Percentiles rank a stretch among this genome's conserved stretches.
phyloP scores from a whole-genome alignment of 2,113 vertebrate genomes.

The Varanus salvator region DNA sequence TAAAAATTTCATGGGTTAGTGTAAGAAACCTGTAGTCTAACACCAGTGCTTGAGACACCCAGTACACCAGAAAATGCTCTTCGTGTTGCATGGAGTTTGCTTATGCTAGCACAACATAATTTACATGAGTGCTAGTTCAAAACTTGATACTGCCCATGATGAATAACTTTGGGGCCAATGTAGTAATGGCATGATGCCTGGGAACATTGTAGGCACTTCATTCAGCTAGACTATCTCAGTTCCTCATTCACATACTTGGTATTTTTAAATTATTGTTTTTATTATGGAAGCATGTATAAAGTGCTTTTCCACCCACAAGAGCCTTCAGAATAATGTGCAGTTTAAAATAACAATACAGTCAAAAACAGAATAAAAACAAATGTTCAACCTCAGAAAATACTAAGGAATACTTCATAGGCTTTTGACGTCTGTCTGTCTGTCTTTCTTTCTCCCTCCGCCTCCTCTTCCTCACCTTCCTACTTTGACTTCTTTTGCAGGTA shows the following conservation, averaged over 20 bases:
- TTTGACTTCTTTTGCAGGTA: constrained; percentile 46
- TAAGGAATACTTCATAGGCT: not conserved
- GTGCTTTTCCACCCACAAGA: not conserved
- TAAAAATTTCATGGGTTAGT: no score
- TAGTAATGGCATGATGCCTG: no score
- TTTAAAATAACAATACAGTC: not conserved
- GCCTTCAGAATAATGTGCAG: not conserved
- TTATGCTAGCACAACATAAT: no score
- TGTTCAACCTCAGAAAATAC: not conserved
- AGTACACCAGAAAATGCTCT: no score
- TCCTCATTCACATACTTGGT: no score
- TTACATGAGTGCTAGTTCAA: no score
- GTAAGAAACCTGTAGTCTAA: no score
- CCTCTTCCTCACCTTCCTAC: no score
- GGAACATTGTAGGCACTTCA: not conserved
- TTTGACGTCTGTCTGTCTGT: no score
- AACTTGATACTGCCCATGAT: not conserved
- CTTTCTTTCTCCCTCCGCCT: no score
- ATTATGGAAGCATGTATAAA: not conserved
- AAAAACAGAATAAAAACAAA: not conserved
- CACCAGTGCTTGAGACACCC: no score
- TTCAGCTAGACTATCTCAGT: not conserved
- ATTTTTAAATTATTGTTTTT: not conserved
- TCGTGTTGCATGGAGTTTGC: no score
- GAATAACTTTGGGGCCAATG: not conserved